Evolutionary conservation across 1,140 invertebrate genomes (phyloP), one percentile per base, ranked within the genome.

Genomic region (Drosophila nasuta): DNA sequence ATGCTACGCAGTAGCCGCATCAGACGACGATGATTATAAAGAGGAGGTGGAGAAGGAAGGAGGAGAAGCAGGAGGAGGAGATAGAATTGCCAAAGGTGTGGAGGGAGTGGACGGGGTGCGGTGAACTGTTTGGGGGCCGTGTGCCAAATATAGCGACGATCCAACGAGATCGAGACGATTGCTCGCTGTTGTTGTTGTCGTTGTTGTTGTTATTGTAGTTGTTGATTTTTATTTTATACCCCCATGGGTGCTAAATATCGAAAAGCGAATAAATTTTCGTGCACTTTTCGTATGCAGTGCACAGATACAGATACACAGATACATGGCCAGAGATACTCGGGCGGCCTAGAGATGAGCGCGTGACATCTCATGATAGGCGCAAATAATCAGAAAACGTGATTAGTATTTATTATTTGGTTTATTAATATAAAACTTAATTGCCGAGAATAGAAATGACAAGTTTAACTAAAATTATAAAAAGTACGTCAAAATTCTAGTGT

Each of bases 221-320:
- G 49, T 46, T 64, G 58, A 52, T 72, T 35, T 79, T 62, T 79
- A 78, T 71, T 63, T 41, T 59, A 49, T 78, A 82, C 80, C 83
- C 83, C 83, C 83, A 80, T 88, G 83, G 85, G 83, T 88, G 83
- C 87, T 89, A 88, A 88, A 87, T 82, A 87, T 83, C 77, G 74
- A 78, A 67, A 80, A 81, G 66, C 83, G 83, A 88, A 88, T 88
- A 88, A 83, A 88, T 89, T 83, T 88, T 73, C 58, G 77, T 75
- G 69, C 64, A 79, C 56, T 77, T 77, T 77, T 73, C 75, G 74
- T 72, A 76, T 76, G 85, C 79, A 88, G 60, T 83, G 77, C 75
- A 67, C 69, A 85, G 78, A 86, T 60, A 83, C 79, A 79, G 71
- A 86, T 72, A 76, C 51, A 88, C 45, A 79, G 71, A 86, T 72